Base-by-base conservation (phyloP, 2,888 invertebrate species). In the Chymomyza amoena region DNA sequence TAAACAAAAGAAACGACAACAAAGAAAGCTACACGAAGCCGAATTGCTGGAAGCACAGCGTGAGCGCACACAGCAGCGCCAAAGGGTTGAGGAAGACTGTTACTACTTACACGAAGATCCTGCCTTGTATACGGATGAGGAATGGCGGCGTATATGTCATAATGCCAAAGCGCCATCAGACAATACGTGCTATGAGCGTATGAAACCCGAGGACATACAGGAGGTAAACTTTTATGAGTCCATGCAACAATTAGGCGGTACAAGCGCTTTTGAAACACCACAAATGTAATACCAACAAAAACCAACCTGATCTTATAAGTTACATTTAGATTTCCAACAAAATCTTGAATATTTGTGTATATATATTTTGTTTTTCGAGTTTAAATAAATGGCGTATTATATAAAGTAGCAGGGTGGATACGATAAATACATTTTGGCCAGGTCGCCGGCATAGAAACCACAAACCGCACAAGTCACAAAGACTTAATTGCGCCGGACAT, bases 1-100 rank as follows among this genome's bases (percentile, higher is more conserved):
- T 6, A 70, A 54, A 6, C 82, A 70, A 56, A 70, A 69, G 59
- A 69, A 72, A n/a, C 51, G 76, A 66, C 81, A 81, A 13, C 10
- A 78, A 10, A 60, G 72, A 7, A 9, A 32, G 32, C 32, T 32
- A 7, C 7, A 32, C 1, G 32, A 32, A 9, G 9, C 6, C 32
- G 6, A 7, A 32, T 7, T 32, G 7, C 6, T 32, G 32, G 32
- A 32, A 2, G 6, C 32, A 32, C 32, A 32, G 32, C 32, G 13
- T 6, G 39, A 45, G 13, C 39, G 39, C 39, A 0, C 4, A 45
- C 39, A 45, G 0, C 39, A 1, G 39, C 13, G 39, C 13, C 13
- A 45, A 45, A 45, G 1, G 39, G 1, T 10, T 0, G 13, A 45
- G 13, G 13, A 15, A 10, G 39, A 13, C 10, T 1, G 10, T 1